A percentile compares a stretch with the other conserved stretches of the same genome.
Evolutionary conservation across 2,888 invertebrate species (phyloP).

Genomic region (Drosophila prolongata): DNA sequence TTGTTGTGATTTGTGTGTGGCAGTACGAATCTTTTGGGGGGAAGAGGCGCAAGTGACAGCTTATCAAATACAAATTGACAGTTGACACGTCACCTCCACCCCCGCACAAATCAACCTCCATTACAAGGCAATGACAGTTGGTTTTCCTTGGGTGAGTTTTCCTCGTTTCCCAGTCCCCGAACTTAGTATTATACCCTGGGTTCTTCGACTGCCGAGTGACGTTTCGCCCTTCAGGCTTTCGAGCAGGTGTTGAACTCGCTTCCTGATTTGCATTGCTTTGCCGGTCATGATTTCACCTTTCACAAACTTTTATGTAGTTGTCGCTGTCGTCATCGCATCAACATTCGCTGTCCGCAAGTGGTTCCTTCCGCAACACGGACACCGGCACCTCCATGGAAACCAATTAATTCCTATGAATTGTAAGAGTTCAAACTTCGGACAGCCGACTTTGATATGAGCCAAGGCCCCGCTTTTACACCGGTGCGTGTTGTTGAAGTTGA

Average conservation of each 20-base stretch:
- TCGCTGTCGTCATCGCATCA: conserved; percentile 47
- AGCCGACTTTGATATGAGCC: conserved; percentile 62
- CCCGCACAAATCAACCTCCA: conserved; percentile 18
- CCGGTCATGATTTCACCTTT: conserved; percentile 41
- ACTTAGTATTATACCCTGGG: conserved; percentile 1
- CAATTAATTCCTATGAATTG: conserved; percentile 76
- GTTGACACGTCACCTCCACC: conserved; percentile 60
- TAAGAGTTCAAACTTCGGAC: conserved; percentile 65
- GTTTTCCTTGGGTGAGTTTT: conserved; percentile 1
- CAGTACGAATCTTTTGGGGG: conserved; percentile 27
- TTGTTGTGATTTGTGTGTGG: conserved; percentile 67
- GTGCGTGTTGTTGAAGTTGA: conserved; percentile 43
- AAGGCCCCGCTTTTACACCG: background rate
- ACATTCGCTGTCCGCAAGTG: conserved; percentile 70
- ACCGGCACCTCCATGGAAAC: conserved; percentile 65
- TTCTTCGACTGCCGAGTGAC: conserved; percentile 37
- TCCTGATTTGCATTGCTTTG: conserved; percentile 66
- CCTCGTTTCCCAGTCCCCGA: background rate
- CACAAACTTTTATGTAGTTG: conserved; percentile 38
- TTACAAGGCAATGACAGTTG: conserved; percentile 40
- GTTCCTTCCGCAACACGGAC: conserved; percentile 77
- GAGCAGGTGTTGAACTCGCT: conserved; percentile 68
- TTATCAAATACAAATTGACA: conserved; percentile 74
- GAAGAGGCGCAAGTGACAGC: conserved; percentile 41
- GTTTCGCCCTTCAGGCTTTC: conserved; percentile 49